These are phyloP conservation scores for Paedocypris sp. DNA, from an alignment of 2,113 vertebrate genomes.

Conservation along the genomic window DNA sequence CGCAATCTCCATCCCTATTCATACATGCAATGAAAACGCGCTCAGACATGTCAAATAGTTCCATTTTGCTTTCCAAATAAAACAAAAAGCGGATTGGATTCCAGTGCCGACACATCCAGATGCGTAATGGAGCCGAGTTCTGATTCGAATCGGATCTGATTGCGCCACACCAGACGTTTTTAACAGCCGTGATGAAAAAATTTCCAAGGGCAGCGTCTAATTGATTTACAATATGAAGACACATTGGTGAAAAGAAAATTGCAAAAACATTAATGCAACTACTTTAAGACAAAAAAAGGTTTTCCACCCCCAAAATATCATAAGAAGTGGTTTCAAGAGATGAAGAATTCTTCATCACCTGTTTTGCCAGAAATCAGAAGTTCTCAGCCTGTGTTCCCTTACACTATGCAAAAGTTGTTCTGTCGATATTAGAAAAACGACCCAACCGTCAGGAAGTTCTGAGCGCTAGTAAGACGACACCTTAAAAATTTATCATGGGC, in stretches of 20 bases:
- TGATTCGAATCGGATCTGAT: constrained; percentile 22
- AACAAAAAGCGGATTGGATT: neutral
- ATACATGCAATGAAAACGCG: neutral
- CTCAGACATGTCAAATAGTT: neutral
- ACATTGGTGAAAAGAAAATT: neutral
- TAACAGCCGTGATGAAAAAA: constrained; percentile 28
- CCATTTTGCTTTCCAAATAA: constrained; percentile 1
- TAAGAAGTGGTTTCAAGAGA: too few species aligned
- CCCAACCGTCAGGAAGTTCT: constrained; percentile 57
- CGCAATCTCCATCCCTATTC: too few species aligned
- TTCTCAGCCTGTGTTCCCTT: constrained; percentile 36
- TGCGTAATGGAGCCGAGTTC: constrained; percentile 19
- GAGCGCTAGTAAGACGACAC: constrained; percentile 63
- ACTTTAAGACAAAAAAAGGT: neutral
- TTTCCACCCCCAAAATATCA: too few species aligned
- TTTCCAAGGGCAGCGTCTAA: constrained; percentile 16
- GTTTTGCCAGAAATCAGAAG: too few species aligned
- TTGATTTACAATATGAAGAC: constrained; percentile 11
- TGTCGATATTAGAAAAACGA: constrained; percentile 61
- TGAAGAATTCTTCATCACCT: too few species aligned
- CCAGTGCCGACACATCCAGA: constrained; percentile 11
- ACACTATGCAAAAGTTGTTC: constrained; percentile 49
- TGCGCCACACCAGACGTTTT: constrained; percentile 23
- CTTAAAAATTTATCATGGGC: constrained; percentile 65
- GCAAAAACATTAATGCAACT: neutral